Base-by-base conservation (phyloP, 2,113 vertebrate genomes). In the Sapayoa aenigma region DNA sequence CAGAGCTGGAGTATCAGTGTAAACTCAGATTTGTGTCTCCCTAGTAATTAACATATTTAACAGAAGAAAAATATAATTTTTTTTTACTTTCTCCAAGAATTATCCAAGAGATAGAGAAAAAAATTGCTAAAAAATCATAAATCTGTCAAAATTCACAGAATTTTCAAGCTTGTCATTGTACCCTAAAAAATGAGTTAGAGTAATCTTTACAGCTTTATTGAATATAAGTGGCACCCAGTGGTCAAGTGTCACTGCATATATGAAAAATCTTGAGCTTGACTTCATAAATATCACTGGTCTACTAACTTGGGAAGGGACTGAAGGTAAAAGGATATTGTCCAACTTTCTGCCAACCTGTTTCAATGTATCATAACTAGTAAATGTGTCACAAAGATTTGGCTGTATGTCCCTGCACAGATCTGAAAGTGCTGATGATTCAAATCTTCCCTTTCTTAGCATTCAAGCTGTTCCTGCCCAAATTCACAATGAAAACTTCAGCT, bases 41-140 rank as follows among this genome's bases (percentile, higher is more conserved):
- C 30, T 87, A 62, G 17, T 76, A 95, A 95, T 96, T 90, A 96
- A 75, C 2, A 1, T 39, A 44, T 72, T 91, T 58, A 84, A 74
- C 8, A 66, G 50, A 39, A 79, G 60, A 85, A 73, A 50, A 14
- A 67, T 19, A 73, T 1, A 22, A n/a, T 84, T 92, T 91, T 56
- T 62, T 50, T 9, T 20, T 5, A 50, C 16, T 56, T 91, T 76
- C 68, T 93, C 58, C 65, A 80, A 52, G 42, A 71, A 93, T 87
- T 86, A 76, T 95, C 77, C 92, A 94, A 88, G 91, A 95, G 12
- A 63, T 7, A 12, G 53, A 90, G 90, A 96, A 97, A 97, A 84
- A 89, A 39, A 84, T 50, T 80, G 72, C n/a, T 78, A 89, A 96
- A 96, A 95, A 80, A 68, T 91, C 22, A 24, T 94, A 95, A 95